Base-by-base conservation (phyloP, 2,888 invertebrate species). In the Apodemia arnacis region DNA sequence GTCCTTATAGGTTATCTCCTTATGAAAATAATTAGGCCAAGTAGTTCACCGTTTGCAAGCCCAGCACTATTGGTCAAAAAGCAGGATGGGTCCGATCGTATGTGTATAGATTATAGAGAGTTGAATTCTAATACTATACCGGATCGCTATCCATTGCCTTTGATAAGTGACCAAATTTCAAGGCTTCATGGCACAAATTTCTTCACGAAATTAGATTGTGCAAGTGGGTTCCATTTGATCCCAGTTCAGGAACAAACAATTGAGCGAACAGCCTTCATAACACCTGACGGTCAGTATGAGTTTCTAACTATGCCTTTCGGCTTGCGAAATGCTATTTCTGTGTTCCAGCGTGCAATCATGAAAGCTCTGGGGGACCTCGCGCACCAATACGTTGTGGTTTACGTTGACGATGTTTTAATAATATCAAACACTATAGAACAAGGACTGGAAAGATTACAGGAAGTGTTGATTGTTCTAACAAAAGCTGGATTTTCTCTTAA, bases 401-500 rank as follows among this genome's bases (percentile, higher is more conserved):
- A 88, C 70, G 73, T 88, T n/a, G 73, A 73, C 13, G 73, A 73
- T 24, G 11, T 73, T 18, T 73, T 73, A n/a, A 41, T 73, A 7
- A 21, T 21, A 4, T 73, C 73, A 10, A 21, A 41, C 13, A 18
- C n/a, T 21, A 24, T 73, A 73, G 73, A 75, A 0, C 18, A 83
- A 24, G 88, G 85, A 15, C 84, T 79, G 27, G 69, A 54, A 10
- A n/a, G 82, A 10, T 63, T 85, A 1, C n/a, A 77, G 2, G 10
- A 1, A 13, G 85, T 89, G 13, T 63, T 92, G 2, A 15, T 34
- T 0, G 76, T 80, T 0, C 27, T 93, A 0, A 69, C 87, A 0
- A 31, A 83, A 1, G 87, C 89, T 0, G 91, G 88, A 0, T 90
- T 92, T 31, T 83, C 92, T 4, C 75, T 94, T 0, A 94, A 94